Evolutionary conservation across 2,888 invertebrate genomes (phyloP).

Genomic region (Thymelicus lineola): DNA sequence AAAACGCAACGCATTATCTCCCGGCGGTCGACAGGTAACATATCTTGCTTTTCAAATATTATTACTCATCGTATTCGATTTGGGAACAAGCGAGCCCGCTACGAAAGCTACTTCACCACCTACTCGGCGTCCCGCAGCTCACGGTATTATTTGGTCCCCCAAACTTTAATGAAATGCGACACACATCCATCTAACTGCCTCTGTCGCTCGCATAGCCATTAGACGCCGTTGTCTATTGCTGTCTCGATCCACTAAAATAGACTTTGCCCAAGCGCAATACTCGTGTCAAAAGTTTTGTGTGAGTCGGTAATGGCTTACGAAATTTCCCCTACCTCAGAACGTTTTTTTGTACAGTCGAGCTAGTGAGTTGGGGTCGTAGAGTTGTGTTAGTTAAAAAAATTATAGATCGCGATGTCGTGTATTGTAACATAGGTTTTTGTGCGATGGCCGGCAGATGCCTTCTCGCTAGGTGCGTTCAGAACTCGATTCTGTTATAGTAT

Average conservation of each 20-base stretch:
- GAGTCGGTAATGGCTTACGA: conserved; percentile 82
- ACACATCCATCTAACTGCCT: conserved; percentile 76
- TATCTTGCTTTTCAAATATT: conserved; percentile 84
- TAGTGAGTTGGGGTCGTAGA: conserved; percentile 78
- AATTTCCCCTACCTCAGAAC: conserved; percentile 82
- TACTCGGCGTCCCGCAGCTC: conserved; percentile 83
- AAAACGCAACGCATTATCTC: conserved; percentile 79
- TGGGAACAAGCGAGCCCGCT: conserved; percentile 76
- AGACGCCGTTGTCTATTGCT: conserved; percentile 63
- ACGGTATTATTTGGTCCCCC: conserved; percentile 78
- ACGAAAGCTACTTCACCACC: conserved; percentile 86
- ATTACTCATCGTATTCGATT: conserved; percentile 85
- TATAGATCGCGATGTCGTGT: conserved; percentile 69
- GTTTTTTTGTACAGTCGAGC: conserved; percentile 80
- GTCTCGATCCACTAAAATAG: conserved; percentile 83
- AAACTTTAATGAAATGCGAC: conserved; percentile 83
- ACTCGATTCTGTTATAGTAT: conserved; percentile 72
- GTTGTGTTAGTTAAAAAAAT: conserved; percentile 77
- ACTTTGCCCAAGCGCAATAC: conserved; percentile 84
- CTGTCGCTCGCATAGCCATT: conserved; percentile 64
- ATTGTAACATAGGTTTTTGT: conserved; percentile 66
- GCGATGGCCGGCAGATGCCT: conserved; percentile 70
- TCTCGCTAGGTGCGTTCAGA: conserved; percentile 73
- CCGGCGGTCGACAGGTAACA: conserved; percentile 82
- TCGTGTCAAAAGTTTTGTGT: conserved; percentile 85